phyloP scores from a whole-genome alignment of 2,113 vertebrate genomes.

The Rhizomys pruinosus region DNA sequence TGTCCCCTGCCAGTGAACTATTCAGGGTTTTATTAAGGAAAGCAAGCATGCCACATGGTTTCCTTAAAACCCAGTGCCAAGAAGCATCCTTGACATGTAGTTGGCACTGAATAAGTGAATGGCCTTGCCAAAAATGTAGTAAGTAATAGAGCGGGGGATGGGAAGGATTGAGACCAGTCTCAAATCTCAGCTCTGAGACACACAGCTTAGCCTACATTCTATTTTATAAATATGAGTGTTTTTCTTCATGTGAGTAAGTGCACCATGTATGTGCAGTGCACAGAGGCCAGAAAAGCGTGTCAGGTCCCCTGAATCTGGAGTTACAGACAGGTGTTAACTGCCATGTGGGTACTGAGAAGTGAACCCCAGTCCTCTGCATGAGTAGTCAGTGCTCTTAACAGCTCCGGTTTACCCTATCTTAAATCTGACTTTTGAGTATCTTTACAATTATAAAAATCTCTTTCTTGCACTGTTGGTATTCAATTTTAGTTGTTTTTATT shows the following conservation, averaged over 20 bases:
- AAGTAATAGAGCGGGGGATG: background rate
- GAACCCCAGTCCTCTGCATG: no score
- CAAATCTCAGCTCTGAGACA: background rate
- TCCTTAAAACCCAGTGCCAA: background rate
- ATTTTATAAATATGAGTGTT: no score
- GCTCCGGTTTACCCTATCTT: background rate
- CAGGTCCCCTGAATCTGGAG: no score
- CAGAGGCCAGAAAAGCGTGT: no score
- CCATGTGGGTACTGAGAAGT: no score
- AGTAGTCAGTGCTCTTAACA: no score
- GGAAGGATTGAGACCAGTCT: background rate
- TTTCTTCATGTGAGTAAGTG: no score
- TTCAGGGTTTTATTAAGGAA: conserved; percentile 9
- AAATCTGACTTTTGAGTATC: background rate
- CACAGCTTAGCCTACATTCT: background rate
- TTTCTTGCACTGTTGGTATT: background rate
- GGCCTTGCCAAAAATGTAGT: background rate
- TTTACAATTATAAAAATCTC: conserved; percentile 1
- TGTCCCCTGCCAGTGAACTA: background rate
- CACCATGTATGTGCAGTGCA: no score
- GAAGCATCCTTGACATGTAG: background rate
- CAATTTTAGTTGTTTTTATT: background rate
- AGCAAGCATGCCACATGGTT: background rate
- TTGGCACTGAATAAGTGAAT: background rate
- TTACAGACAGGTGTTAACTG: no score